A percentile compares a stretch with the other conserved stretches of the same genome.
phyloP scores from a whole-genome alignment of 2,113 vertebrate species.

The Rattus rattus region DNA sequence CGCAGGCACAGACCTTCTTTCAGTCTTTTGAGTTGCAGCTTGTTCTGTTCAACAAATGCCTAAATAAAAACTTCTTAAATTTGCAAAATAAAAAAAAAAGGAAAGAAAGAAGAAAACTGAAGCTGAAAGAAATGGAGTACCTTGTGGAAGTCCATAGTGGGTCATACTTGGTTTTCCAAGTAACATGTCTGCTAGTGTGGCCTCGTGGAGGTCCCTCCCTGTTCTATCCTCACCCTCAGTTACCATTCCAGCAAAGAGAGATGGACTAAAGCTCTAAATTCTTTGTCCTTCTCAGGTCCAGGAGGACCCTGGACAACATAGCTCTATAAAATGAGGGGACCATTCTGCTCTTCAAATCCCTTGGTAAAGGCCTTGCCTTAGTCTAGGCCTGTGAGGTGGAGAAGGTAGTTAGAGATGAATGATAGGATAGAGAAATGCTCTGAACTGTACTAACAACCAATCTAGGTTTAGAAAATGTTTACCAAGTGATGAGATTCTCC shows the following conservation, averaged over 20 bases:
- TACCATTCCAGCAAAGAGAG: neutral
- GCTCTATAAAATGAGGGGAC: neutral
- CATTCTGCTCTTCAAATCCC: neutral
- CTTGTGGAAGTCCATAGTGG: neutral
- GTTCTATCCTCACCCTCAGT: neutral
- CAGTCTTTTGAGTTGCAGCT: no score
- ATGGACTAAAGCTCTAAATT: neutral
- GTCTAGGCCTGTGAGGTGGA: neutral
- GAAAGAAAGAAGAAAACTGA: neutral
- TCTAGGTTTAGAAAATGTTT: slow-evolving; percentile 25
- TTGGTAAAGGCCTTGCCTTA: neutral
- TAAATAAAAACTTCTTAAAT: slow-evolving; percentile 23
- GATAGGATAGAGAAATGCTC: neutral
- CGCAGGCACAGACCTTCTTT: neutral
- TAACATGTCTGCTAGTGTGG: neutral
- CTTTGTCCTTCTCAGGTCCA: neutral
- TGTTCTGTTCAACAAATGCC: neutral
- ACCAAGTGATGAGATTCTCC: neutral
- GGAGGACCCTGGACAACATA: neutral
- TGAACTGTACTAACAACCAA: neutral
- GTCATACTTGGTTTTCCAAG: neutral
- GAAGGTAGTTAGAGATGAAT: neutral
- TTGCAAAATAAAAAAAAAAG: no score
- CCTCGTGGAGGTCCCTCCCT: neutral
- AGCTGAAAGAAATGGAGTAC: neutral